phyloP scores from a whole-genome alignment of 2,113 vertebrate species.

The Spizaetus ornatus region DNA sequence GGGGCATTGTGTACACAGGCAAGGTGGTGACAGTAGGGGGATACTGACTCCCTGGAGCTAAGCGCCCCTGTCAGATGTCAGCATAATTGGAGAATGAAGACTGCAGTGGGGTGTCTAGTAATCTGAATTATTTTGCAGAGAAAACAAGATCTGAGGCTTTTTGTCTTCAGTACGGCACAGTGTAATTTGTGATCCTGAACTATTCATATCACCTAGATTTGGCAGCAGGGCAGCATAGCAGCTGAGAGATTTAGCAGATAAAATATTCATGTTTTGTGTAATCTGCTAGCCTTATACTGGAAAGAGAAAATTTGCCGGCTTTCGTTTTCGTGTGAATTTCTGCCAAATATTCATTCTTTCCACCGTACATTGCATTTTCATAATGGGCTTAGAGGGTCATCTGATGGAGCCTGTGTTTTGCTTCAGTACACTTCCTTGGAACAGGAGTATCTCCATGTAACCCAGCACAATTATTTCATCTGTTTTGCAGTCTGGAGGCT shows the following conservation, averaged over 20 bases:
- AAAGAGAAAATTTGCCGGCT: neutral
- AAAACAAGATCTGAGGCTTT: neutral
- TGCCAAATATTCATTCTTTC: neutral
- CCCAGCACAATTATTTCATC: neutral
- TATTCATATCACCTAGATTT: neutral
- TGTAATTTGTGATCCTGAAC: neutral
- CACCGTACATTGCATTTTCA: neutral
- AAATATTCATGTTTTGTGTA: neutral
- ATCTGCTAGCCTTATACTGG: neutral
- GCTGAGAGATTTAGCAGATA: neutral
- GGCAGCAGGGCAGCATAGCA: neutral
- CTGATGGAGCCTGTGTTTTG: neutral
- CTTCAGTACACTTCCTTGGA: neutral
- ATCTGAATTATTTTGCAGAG: neutral
- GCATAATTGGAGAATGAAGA: neutral
- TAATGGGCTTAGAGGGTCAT: neutral
- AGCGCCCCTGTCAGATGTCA: neutral
- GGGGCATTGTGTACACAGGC: neutral
- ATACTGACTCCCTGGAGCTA: neutral
- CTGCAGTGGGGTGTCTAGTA: neutral
- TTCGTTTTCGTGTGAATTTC: neutral
- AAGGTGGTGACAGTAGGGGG: neutral
- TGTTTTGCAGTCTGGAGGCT: constrained; percentile 85
- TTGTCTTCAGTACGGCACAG: neutral
- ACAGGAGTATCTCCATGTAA: neutral